Conservation (phyloP, 2,888 invertebrate species). For the Chrysolina americana region DNA sequence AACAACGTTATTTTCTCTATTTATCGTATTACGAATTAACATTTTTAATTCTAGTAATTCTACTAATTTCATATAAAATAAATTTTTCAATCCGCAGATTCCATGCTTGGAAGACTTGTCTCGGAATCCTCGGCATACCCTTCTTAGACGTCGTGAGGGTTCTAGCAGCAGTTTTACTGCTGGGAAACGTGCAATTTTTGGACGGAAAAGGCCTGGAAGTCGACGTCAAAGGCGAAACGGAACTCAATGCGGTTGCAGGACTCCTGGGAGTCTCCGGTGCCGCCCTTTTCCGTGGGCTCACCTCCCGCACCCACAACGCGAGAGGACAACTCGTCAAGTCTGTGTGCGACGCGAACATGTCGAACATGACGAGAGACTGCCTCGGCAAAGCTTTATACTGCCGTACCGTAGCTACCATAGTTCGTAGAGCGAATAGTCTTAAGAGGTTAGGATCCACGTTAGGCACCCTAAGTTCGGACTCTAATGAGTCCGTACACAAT, state of each 20-base stretch:
- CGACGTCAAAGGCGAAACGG: constrained; percentile 85
- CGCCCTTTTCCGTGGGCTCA: constrained; percentile 85
- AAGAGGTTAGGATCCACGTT: constrained; percentile 88
- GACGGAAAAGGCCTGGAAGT: constrained; percentile 85
- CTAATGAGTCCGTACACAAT: constrained; percentile 92
- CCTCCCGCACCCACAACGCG: constrained; percentile 85
- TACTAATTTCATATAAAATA: too few relatives aligned
- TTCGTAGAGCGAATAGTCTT: constrained; percentile 91
- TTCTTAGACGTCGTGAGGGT: constrained; percentile 95
- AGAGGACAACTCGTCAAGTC: constrained; percentile 86
- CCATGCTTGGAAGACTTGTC: constrained; percentile 92
- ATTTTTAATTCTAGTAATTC: constrained; percentile 4
- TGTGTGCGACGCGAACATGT: constrained; percentile 87
- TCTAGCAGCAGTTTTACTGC: constrained; percentile 88
- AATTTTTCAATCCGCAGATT: constrained; percentile 72
- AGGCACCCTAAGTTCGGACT: constrained; percentile 89
- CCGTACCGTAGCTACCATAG: constrained; percentile 94
- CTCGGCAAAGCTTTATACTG: constrained; percentile 94
- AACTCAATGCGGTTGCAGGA: constrained; percentile 89
- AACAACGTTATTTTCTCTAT: too few relatives aligned
- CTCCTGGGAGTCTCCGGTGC: constrained; percentile 84
- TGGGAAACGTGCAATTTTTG: constrained; percentile 93
- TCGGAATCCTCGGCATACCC: constrained; percentile 93
- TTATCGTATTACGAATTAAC: background rate
- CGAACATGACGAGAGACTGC: constrained; percentile 90